Evolutionary conservation across 2,113 vertebrate species (phyloP).

Genomic region (Climacteris rufus): DNA sequence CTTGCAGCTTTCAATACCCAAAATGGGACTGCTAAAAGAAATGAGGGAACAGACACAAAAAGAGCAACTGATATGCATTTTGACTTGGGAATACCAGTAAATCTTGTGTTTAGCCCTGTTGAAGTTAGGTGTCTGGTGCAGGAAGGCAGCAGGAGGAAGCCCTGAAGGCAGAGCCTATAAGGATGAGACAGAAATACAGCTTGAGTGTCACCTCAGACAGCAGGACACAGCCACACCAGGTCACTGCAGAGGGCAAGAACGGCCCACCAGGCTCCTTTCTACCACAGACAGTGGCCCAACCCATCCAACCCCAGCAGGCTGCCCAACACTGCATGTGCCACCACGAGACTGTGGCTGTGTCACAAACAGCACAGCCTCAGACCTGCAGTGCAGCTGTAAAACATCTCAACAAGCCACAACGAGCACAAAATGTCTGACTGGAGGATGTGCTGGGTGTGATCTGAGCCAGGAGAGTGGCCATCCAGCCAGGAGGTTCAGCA

Average conservation of each 20-base stretch:
- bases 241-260: fast-evolving
- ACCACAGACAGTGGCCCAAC: fast-evolving
- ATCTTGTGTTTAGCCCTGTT: neutral
- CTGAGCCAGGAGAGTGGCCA: neutral
- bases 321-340: fast-evolving
- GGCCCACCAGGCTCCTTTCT: neutral
- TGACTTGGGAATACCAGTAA: neutral
- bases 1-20: neutral
- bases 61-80: neutral
- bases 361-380: neutral
- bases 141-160: neutral
- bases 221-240: neutral
- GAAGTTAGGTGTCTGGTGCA: neutral
- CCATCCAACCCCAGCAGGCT: neutral
- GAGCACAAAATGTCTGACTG: neutral
- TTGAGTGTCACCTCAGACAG: neutral
- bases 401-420: neutral
- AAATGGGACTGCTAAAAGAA: neutral
- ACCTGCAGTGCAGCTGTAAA: neutral
- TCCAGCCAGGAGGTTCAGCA: neutral
- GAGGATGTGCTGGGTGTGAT: neutral
- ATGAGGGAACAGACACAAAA: neutral
- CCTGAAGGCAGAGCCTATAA: neutral
- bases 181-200: neutral
- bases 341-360: fast-evolving